These are phyloP conservation scores for Karalla daura DNA, from an alignment of 2,797 vertebrate genomes.

Conservation along the genomic window DNA sequence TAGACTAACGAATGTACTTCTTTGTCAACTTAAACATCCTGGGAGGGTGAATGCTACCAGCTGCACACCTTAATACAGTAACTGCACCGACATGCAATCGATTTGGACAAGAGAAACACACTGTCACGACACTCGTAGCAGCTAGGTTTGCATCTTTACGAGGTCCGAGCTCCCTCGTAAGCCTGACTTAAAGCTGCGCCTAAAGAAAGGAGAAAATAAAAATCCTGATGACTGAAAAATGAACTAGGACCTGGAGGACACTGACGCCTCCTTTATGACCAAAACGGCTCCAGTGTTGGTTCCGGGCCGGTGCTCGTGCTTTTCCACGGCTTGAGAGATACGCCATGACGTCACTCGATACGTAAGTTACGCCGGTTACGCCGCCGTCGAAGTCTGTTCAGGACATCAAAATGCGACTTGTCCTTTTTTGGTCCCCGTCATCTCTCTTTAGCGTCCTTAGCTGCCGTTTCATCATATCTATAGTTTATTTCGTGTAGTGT, in stretches of 20 bases:
- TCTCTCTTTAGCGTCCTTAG: no score
- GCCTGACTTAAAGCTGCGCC: slow-evolving; percentile 61
- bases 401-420: no score
- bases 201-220: slow-evolving; percentile 27
- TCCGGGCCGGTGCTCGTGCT: no score
- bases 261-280: slow-evolving; percentile 14
- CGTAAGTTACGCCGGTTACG: no score
- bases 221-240: slow-evolving; percentile 45
- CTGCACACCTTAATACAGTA: slow-evolving; percentile 64
- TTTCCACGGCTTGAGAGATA: no score
- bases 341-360: no score
- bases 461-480: no score
- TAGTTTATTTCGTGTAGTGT: no score
- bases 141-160: slow-evolving; percentile 49
- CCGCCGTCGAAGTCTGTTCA: no score
- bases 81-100: slow-evolving; percentile 75
- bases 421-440: no score
- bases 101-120: slow-evolving; percentile 67
- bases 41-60: slow-evolving; percentile 65
- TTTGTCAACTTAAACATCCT: slow-evolving; percentile 53
- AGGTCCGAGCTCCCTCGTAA: slow-evolving; percentile 37
- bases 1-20: slow-evolving; percentile 38
- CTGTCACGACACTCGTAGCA: slow-evolving; percentile 56
- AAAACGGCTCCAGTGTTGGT: no score
- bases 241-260: slow-evolving; percentile 24